Evolutionary conservation across 2,888 invertebrate genomes (phyloP), one percentile per base, ranked within the genome.

Genomic region (Polydrusus pterygomalis): DNA sequence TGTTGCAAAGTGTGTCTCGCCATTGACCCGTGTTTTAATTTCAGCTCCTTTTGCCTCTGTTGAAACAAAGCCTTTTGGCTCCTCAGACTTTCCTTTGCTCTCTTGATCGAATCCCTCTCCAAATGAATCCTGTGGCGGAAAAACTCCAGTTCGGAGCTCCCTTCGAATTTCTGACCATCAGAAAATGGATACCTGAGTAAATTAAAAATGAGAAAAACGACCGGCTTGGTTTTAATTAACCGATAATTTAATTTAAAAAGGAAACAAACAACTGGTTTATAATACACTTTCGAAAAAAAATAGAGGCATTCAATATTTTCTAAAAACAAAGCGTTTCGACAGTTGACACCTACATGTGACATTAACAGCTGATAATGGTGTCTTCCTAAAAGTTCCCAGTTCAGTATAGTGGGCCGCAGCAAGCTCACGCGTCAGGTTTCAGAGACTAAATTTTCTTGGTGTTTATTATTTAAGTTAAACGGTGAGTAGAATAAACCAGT

Each of bases 121-220:
- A 95, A 89, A 80, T 95, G 91, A 63, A 95, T 94, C 67, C 95
- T 91, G 84, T 95, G 95, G 60, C 95, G 91, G 82, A 95, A 95
- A 88, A 95, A 95, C 86, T 95, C 95, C 68, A 95, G 86, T 83
- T 95, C 95, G 18, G 95, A 91, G 64, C 90, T 90, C 25, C 88
- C 89, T 80, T 87, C 87, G 77, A 87, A 87, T 76, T 86, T 87
- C 77, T 87, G 86, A 6, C 84, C 90, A 85, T 95, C 95, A 79
- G 92, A 91, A 84, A 95, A 95, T 1, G 95, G 95, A 86, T 95
- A 95, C 38, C 78, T 78, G 15, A 25, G 25, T 25, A 25, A 25
- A 25, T 25, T 3, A 25, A 25, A 25, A 25, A 25, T 25, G 5
- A 5, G 25, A 25, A 25, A 25, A 25, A 43, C n/a, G n/a, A n/a